Percentiles rank a stretch among this genome's conserved stretches.
Conservation (phyloP, 2,797 vertebrate species). For the Gadopsis marmoratus region DNA sequence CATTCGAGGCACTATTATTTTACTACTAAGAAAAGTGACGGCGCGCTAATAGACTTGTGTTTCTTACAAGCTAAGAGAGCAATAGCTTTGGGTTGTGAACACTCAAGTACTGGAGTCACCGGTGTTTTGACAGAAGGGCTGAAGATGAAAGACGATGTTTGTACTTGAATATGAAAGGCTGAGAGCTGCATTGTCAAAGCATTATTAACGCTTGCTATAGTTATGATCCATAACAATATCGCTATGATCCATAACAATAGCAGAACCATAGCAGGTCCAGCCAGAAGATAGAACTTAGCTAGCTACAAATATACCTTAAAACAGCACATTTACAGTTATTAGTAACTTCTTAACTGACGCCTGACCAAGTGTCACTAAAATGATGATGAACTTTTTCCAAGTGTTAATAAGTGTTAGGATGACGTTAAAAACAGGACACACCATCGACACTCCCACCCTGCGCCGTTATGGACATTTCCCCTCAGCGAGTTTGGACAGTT, state of each 20-base stretch:
- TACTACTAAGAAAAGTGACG: too few species aligned
- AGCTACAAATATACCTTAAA: neutral
- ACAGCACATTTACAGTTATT: neutral
- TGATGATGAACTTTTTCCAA: rapidly evolving
- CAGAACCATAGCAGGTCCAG: neutral
- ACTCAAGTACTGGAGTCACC: neutral
- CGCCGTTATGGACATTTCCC: slow-evolving; percentile 39
- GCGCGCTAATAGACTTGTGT: too few species aligned
- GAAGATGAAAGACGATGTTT: neutral
- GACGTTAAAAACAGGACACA: neutral
- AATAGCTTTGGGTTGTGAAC: too few species aligned
- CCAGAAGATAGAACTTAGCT: neutral
- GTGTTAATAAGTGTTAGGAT: neutral
- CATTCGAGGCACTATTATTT: too few species aligned
- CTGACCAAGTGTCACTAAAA: neutral
- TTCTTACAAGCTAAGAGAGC: too few species aligned
- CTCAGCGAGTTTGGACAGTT: slow-evolving; percentile 33
- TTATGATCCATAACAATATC: neutral
- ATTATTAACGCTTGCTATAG: neutral
- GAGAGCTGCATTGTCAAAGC: neutral
- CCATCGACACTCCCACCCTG: slow-evolving; percentile 53
- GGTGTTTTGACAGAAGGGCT: neutral
- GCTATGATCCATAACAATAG: neutral
- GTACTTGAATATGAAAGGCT: neutral
- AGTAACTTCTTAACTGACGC: neutral